Evolutionary conservation across 2,888 invertebrate genomes (phyloP).

Genomic region (Macaria notata): DNA sequence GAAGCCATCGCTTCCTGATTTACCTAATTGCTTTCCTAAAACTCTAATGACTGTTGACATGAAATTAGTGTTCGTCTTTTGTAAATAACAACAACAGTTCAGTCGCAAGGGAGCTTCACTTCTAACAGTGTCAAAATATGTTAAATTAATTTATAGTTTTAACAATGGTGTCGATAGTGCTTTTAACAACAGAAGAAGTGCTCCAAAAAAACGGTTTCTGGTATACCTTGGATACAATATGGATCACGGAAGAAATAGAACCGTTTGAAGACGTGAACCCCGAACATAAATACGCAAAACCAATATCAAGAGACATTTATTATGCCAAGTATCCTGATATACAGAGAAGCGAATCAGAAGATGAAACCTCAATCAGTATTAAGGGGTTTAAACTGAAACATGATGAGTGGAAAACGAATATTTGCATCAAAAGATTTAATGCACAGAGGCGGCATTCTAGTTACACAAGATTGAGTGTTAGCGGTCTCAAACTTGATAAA

Average conservation of each 20-base stretch:
- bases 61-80: slow-evolving; percentile 15
- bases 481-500: slow-evolving; percentile 36
- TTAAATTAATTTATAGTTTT: neutral
- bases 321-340: slow-evolving; percentile 70
- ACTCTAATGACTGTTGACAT: slow-evolving; percentile 24
- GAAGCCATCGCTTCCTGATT: slow-evolving; percentile 27
- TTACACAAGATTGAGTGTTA: slow-evolving; percentile 41
- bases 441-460: slow-evolving; percentile 50
- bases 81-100: slow-evolving; percentile 19
- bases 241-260: slow-evolving; percentile 70
- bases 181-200: slow-evolving; percentile 71
- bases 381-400: slow-evolving; percentile 65
- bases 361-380: slow-evolving; percentile 63
- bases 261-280: slow-evolving; percentile 70
- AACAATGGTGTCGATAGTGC: slow-evolving; percentile 69
- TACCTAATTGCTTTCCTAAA: slow-evolving; percentile 16
- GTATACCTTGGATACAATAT: slow-evolving; percentile 64
- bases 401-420: slow-evolving; percentile 65
- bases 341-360: slow-evolving; percentile 74
- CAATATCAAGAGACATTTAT: slow-evolving; percentile 66
- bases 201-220: slow-evolving; percentile 69
- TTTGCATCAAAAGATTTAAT: slow-evolving; percentile 53
- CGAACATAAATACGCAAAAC: slow-evolving; percentile 62
- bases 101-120: slow-evolving; percentile 14
- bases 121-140: neutral